These are phyloP conservation scores for Ernsta delagoae DNA, from an alignment of 2,888 invertebrate species.

Conservation along the genomic window DNA sequence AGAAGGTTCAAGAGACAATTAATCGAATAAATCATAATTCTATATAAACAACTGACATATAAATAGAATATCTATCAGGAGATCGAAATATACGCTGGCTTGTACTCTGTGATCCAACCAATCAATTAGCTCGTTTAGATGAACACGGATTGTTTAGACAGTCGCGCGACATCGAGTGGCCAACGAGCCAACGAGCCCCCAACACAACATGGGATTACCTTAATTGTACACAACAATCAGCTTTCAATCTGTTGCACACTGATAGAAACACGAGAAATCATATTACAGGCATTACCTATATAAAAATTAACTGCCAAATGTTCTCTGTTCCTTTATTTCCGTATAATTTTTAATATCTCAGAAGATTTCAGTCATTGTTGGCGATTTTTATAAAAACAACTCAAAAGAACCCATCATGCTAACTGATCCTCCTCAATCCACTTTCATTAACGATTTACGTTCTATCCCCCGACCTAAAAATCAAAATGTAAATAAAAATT, in stretches of 20 bases:
- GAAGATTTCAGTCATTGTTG: background rate
- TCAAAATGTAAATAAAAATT: conserved; percentile 69
- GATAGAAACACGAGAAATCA: background rate
- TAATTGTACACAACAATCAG: conserved; percentile 9
- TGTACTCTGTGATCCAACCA: conserved; percentile 16
- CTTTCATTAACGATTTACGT: conserved; percentile 62
- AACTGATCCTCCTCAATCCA: conserved; percentile 62
- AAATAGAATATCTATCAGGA: background rate
- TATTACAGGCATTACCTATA: background rate
- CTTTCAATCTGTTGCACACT: conserved; percentile 22
- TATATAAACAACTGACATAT: background rate
- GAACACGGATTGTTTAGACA: conserved; percentile 61
- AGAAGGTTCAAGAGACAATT: too few relatives aligned
- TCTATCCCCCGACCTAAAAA: conserved; percentile 60
- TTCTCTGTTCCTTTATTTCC: background rate
- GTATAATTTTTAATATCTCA: background rate
- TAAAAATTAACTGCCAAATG: background rate
- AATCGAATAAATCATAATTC: too few relatives aligned
- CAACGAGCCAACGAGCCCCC: conserved; percentile 2
- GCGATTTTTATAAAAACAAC: conserved; percentile 39
- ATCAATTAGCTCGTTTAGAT: conserved; percentile 32
- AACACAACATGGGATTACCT: conserved; percentile 9
- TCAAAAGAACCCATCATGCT: conserved; percentile 50
- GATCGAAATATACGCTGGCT: conserved; percentile 7
- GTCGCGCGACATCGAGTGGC: conserved; percentile 53